A percentile compares a stretch with the other conserved stretches of the same genome.
phyloP scores from a whole-genome alignment of 2,797 vertebrate genomes.

The Acridotheres tristis region DNA sequence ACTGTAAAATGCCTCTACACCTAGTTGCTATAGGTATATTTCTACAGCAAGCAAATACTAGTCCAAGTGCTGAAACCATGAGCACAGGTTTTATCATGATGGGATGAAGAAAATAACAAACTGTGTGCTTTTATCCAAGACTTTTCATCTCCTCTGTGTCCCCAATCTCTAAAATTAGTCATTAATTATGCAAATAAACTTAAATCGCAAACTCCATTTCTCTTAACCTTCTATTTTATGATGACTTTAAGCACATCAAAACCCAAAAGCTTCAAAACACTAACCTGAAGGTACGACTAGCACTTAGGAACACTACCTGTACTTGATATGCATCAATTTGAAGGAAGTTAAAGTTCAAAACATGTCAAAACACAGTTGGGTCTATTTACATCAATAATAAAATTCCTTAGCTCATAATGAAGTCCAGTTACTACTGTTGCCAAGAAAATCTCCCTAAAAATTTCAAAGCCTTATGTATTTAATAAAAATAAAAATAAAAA shows the following conservation, averaged over 20 bases:
- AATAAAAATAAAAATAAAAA: neutral
- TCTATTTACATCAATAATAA: neutral
- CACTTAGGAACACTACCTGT: neutral
- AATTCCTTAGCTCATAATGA: neutral
- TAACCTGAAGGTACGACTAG: neutral
- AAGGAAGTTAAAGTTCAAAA: neutral
- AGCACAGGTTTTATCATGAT: accelerated
- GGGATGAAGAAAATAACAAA: neutral
- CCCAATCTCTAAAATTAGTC: neutral
- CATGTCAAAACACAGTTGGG: neutral
- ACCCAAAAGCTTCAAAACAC: neutral
- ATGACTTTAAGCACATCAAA: neutral
- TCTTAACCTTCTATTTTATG: neutral
- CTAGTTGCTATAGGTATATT: neutral
- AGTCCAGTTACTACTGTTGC: neutral
- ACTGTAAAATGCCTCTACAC: neutral
- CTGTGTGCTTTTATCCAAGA: neutral
- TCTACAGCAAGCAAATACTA: neutral
- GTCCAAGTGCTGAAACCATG: neutral
- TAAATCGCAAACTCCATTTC: neutral
- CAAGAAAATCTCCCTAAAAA: neutral
- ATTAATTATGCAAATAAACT: neutral
- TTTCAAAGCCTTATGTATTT: neutral
- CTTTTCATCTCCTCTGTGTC: neutral
- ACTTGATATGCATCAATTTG: neutral